Evolutionary conservation across 23 tunicate species (phyloP), one percentile per base, ranked within the genome.

Genomic region (Diplosoma virens): DNA sequence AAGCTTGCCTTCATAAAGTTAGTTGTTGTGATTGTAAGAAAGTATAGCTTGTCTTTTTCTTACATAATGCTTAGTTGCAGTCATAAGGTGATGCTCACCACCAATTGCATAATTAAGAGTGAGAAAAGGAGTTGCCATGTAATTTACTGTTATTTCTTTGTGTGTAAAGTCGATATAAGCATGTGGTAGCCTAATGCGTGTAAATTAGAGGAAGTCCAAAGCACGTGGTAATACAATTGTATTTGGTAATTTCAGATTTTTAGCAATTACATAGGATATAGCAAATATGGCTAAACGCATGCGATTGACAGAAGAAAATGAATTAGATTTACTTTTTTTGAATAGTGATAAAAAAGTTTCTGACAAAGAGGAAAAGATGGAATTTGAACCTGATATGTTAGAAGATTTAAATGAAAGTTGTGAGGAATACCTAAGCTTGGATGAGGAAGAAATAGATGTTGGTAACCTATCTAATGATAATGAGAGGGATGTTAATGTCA

Each of bases 281-380:
- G 65, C n/a, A 22, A 58, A 58, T 58, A 58, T 58, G 65, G 26
- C 26, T 58, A 58, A 22, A 22, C 21, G 26, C 65, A 58, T 58
- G 14, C n/a, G n/a, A n/a, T 58, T 58, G 65, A 58, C 65, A 58
- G 7, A 58, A 23, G 20, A 58, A 22, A 22, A 58, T n/a, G 26
- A 11, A 22, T 23, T 58, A 7, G 21, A 58, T 9, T 58, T 58
- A 22, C n/a, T 58, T 58, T 58, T 23, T 58, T 58, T 5, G 5
- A 58, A 22, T 58, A 18, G 65, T 58, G 25, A 58, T 20, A 22
- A 58, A 58, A 58, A 17, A 58, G 65, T n/a, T 58, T 58, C 65
- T 58, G 20, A 58, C n/a, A 18, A 58, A 58, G 65, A 58, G 65
- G 65, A 58, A 58, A 18, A 58, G 65, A 58, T 58, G 65, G 65